A percentile compares a stretch with the other conserved stretches of the same genome.
These are phyloP conservation scores for Gulo gulo DNA, from an alignment of 2,113 vertebrate species.

Conservation along the genomic window DNA sequence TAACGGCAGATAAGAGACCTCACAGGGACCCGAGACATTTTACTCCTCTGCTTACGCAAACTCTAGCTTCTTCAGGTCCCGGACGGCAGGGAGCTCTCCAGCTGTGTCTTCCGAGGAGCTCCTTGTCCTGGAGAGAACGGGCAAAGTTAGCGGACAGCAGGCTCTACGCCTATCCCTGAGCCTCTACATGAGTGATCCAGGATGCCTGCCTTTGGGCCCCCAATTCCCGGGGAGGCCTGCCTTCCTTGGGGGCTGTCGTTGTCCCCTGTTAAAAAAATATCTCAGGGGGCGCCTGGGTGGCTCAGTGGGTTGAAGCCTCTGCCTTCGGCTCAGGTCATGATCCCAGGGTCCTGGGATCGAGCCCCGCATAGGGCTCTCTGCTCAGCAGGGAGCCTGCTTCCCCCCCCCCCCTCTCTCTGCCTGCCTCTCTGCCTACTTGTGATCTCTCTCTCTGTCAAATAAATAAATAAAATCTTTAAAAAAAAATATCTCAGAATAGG, in stretches of 20 bases:
- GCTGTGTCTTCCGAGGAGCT: conserved; percentile 39
- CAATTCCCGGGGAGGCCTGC: too few species aligned
- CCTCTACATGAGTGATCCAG: neutral
- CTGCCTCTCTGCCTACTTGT: too few species aligned
- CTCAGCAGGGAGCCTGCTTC: too few species aligned
- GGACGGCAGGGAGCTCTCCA: conserved; percentile 87
- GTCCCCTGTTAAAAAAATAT: neutral
- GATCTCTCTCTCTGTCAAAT: too few species aligned
- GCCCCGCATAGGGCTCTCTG: too few species aligned
- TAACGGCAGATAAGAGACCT: neutral
- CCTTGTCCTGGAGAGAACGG: conserved; percentile 32
- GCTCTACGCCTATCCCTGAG: rapidly evolving
- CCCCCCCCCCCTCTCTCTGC: too few species aligned
- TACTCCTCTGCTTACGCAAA: conserved; percentile 83
- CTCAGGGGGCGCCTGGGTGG: too few species aligned
- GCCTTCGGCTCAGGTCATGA: too few species aligned
- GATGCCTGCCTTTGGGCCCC: neutral
- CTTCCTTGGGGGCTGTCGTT: neutral
- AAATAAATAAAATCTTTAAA: too few species aligned
- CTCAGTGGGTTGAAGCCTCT: too few species aligned
- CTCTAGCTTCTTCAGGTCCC: conserved; percentile 88
- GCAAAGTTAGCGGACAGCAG: neutral
- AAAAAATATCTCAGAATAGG: neutral
- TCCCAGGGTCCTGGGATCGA: too few species aligned
- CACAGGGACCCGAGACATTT: rapidly evolving